Base-by-base conservation (phyloP, 2,888 invertebrate species). In the Listrodromus nycthemerus region DNA sequence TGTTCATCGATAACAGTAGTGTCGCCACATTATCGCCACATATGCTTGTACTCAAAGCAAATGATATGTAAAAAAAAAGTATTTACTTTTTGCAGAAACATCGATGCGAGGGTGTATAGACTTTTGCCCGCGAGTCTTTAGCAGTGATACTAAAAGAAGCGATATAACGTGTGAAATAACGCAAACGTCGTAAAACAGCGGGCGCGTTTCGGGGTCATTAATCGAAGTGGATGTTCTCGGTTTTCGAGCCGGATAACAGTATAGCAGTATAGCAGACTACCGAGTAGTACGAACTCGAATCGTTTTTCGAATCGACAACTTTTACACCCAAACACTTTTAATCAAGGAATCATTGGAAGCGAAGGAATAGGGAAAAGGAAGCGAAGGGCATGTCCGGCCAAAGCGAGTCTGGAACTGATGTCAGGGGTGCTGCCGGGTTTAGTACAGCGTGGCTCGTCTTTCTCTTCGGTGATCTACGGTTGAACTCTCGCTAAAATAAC, bases 261-360 rank as follows among this genome's bases (percentile, higher is more conserved):
- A 58, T 10, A 70, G 13, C 27, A 21, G 48, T 55, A 45, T 41
- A 55, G 52, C 13, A 16, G 13, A 75, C 41, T 52, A 50, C 8
- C 41, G 52, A n/a, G 48, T 33, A 45, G 58, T 66, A 71, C 37
- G 55, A 58, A 55, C 21, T 45, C 27, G 65, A 58, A 71, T 21
- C 75, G 80, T 70, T 81, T 75, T 24, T 45, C 75, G 70, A 82
- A 70, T 84, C 80, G 82, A 80, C 78, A 83, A 84, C 80, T 84
- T 82, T 85, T 85, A 86, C 85, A 81, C 82, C 82, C 84, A 82
- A 82, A 86, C 82, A 86, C 85, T 85, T 85, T 85, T 82, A 86
- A 85, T 86, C 82, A 85, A 79, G 79, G 58, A 82, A 84, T 85
- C 82, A 82, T 71, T 65, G 37, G 19, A 75, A 16, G 48, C 65